Evolutionary conservation across 2,113 vertebrate species (phyloP).

Genomic region (Pangasianodon hypophthalmus): DNA sequence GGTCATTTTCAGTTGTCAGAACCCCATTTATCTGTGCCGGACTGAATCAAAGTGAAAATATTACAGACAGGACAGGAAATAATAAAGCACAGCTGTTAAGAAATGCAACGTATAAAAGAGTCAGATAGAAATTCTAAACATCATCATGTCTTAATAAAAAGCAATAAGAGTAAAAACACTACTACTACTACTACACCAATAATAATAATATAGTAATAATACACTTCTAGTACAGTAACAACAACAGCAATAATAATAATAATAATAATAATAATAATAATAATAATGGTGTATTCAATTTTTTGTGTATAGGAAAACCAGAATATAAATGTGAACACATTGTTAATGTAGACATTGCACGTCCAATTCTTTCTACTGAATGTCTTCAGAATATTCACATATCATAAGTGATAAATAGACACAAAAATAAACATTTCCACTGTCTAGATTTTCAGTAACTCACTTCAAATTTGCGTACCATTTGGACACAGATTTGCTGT

Average conservation of each 20-base stretch:
- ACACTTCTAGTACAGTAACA: too few species aligned
- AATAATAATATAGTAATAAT: neutral
- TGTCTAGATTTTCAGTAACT: neutral
- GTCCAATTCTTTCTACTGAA: neutral
- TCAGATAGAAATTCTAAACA: neutral
- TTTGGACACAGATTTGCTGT: neutral
- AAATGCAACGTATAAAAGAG: neutral
- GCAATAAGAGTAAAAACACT: too few species aligned
- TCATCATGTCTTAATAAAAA: neutral
- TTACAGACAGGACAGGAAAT: neutral
- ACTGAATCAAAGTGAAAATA: slow-evolving; percentile 2
- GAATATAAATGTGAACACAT: neutral
- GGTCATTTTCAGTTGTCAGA: slow-evolving; percentile 10
- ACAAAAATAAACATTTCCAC: neutral
- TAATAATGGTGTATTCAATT: too few species aligned
- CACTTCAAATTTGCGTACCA: neutral
- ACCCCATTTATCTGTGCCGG: slow-evolving; percentile 17
- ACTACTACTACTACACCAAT: neutral
- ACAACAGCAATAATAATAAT: neutral
- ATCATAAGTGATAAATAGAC: neutral
- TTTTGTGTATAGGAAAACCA: too few species aligned
- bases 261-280: neutral
- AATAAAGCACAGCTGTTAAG: neutral
- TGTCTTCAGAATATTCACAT: neutral
- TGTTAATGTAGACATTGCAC: neutral